Evolutionary conservation across 2,113 vertebrate genomes (phyloP).

Genomic region (Atractosteus spatula): DNA sequence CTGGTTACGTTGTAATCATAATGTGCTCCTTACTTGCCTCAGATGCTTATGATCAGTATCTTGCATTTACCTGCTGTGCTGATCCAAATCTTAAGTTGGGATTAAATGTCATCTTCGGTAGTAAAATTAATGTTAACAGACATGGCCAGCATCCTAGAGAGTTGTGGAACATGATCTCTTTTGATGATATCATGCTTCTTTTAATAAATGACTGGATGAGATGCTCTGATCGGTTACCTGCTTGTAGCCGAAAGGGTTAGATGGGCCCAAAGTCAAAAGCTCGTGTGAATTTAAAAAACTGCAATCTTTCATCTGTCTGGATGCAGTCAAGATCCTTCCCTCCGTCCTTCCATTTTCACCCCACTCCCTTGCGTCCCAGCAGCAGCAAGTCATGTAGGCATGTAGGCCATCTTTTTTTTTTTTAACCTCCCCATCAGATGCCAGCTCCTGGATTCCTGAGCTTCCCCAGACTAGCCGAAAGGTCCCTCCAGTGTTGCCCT

Average conservation of each 20-base stretch:
- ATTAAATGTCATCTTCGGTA: not conserved
- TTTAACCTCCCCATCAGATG: too few species aligned
- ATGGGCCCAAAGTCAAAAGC: too few species aligned
- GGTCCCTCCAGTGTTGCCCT: too few species aligned
- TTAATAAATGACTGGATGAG: not conserved
- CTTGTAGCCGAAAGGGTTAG: not conserved
- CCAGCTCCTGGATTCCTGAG: too few species aligned
- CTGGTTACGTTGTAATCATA: slow-evolving; percentile 6
- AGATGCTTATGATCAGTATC: not conserved
- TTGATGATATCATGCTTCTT: not conserved
- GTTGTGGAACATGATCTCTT: not conserved
- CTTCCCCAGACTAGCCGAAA: too few species aligned
- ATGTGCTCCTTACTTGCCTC: not conserved
- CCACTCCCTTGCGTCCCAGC: too few species aligned
- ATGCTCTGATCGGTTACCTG: not conserved
- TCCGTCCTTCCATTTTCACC: too few species aligned
- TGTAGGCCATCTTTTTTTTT: too few species aligned
- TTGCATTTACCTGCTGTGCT: slow-evolving; percentile 5
- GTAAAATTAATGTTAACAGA: not conserved
- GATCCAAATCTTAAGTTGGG: not conserved
- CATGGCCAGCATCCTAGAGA: not conserved
- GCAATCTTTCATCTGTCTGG: too few species aligned
- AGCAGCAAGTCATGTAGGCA: too few species aligned
- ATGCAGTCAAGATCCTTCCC: too few species aligned
- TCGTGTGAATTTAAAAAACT: too few species aligned